Base-by-base conservation (phyloP, 2,797 vertebrate species). In the Anguilla obscura region DNA sequence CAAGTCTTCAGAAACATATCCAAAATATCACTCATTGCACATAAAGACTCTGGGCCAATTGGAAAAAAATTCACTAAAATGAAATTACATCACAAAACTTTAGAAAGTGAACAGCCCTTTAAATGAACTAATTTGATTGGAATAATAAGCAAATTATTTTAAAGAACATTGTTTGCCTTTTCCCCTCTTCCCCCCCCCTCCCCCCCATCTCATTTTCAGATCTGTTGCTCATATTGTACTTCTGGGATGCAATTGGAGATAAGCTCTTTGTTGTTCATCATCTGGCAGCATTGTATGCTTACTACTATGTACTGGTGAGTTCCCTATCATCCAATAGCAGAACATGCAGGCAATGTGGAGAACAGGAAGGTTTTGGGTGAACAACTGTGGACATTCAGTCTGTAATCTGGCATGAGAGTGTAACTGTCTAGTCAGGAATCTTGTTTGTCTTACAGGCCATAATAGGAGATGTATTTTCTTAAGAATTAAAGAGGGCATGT, bases 241-340 rank as follows among this genome's bases (percentile, higher is more conserved):
- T 99, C 94, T 99, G 99, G 99, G 97, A 96, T 94, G 97, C 97
- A 92, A 98, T 99, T 95, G 99, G 98, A 90, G 99, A 99, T 96
- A 97, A 97, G 94, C 98, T 95, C 96, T 99, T 97, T 97, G 94
- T 99, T 96, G 87, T 99, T 90, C 99, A 99, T 94, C 99, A 99
- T 93, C 95, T 98, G 94, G 94, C 98, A 92, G 97, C 96, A 30
- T 95, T 99, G 93, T 98, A 97, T 95, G 98, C 97, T 95, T 99
- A 98, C 96, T 97, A 95, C 96, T 96, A 98, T 96, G 95, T 99
- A 95, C 95, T 99, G 99, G 99, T 99, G 96, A 99, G 99, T 99
- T 95, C 94, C 91, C 86, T 96, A 92, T 96, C 96, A 96, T 96
- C 86, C 94, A 91, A 90, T 94, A 94, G 88, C 14, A 0, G 85